phyloP scores from a whole-genome alignment of 2,113 vertebrate species.

The Anhinga rufa region DNA sequence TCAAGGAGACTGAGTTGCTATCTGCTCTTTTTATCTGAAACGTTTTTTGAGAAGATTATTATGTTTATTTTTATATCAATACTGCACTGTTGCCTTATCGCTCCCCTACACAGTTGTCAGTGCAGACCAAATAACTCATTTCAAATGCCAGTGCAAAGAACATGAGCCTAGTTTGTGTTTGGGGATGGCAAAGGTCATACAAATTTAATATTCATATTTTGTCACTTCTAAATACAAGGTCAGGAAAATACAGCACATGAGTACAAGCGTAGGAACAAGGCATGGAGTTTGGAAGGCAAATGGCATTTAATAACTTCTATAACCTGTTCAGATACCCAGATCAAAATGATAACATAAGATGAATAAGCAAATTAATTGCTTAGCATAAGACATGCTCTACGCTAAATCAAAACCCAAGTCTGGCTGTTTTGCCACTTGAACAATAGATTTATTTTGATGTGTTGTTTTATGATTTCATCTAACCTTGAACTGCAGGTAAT shows the following conservation, averaged over 20 bases:
- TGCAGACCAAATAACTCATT: not conserved
- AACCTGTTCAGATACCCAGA: not conserved
- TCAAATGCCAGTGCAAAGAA: not conserved
- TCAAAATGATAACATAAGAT: not conserved
- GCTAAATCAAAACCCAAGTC: not conserved
- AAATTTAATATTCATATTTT: not conserved
- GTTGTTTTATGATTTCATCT: not conserved
- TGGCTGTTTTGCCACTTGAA: not conserved
- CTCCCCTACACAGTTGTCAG: not conserved
- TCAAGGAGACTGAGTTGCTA: not conserved
- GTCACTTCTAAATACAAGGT: not conserved
- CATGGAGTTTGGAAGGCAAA: not conserved
- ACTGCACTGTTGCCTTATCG: not conserved
- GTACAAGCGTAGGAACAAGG: not conserved
- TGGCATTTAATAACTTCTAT: not conserved
- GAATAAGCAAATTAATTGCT: not conserved
- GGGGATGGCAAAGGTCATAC: not conserved
- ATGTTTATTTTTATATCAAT: not conserved
- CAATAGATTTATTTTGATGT: not conserved
- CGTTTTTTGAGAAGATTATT: not conserved
- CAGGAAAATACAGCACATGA: not conserved
- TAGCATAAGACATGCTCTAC: not conserved
- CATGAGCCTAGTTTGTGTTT: not conserved
- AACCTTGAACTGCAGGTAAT: not conserved
- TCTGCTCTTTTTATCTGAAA: not conserved